phyloP scores from a whole-genome alignment of 2,888 invertebrate genomes.

The Anorthoa munda region DNA sequence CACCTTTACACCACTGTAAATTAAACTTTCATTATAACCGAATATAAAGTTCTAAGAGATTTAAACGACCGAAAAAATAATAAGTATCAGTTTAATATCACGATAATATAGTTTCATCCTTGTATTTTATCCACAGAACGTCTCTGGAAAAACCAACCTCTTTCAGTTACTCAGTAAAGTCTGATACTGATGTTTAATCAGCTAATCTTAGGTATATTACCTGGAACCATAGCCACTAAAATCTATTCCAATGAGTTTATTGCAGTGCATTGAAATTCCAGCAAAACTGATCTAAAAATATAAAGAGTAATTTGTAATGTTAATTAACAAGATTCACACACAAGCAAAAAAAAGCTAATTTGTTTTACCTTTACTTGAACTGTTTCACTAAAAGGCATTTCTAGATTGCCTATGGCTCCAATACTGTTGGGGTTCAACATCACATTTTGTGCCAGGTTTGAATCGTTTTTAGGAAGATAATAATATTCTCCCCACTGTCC shows the following conservation, averaged over 20 bases:
- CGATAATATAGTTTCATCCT: no score
- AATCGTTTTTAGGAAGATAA: neutral
- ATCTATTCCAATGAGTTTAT: neutral
- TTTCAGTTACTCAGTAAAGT: no score
- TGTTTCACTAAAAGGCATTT: neutral
- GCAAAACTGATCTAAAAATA: neutral
- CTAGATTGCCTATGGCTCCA: neutral
- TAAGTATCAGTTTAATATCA: no score
- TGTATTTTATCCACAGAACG: no score
- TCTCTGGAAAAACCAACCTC: no score
- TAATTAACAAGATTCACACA: no score
- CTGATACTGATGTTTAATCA: no score
- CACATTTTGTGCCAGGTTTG: neutral
- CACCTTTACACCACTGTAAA: neutral
- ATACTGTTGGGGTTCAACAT: neutral
- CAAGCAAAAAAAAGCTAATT: neutral
- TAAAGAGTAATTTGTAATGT: no score
- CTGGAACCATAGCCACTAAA: neutral
- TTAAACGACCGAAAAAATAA: no score
- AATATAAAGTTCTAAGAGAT: no score
- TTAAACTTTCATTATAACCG: no score
- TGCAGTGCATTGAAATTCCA: neutral
- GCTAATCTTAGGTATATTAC: no score
- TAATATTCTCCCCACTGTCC: neutral
- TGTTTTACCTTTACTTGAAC: neutral